Percentiles rank a stretch among this genome's conserved stretches.
Conservation (phyloP, 1,140 invertebrate genomes). For the Pseudomyrmex gracilis region DNA sequence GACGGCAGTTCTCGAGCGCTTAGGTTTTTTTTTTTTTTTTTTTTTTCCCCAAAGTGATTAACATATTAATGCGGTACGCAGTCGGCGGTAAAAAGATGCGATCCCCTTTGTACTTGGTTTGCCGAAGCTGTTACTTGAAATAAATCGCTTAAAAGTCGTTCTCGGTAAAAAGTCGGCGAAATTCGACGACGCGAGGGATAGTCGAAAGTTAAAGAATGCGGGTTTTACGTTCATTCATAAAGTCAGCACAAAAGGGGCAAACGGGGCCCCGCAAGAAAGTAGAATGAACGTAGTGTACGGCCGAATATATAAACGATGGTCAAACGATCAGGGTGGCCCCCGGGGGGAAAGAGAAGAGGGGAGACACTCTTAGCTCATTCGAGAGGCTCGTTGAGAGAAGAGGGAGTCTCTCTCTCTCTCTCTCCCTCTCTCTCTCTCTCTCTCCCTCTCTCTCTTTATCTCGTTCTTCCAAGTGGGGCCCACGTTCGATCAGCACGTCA, state of each 20-base stretch:
- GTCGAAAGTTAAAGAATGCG: neutral
- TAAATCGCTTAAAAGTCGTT: neutral
- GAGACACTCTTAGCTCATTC: constrained; percentile 47
- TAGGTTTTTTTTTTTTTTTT: no score
- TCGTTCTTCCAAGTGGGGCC: neutral
- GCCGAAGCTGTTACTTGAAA: neutral
- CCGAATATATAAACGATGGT: constrained; percentile 65
- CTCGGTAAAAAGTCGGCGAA: constrained; percentile 5
- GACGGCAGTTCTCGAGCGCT: no score
- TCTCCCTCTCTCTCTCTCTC: neutral
- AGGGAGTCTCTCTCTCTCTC: neutral
- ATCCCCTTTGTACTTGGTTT: neutral
- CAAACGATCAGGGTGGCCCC: constrained; percentile 63
- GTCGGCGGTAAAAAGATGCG: neutral
- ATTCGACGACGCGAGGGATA: neutral
- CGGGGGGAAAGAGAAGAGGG: constrained; percentile 4
- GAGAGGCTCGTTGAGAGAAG: constrained; percentile 36
- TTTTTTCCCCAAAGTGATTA: no score
- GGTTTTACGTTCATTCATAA: constrained; percentile 79
- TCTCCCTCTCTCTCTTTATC: neutral
- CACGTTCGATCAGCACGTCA: constrained; percentile 9
- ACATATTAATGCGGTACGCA: neutral
- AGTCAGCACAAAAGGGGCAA: constrained; percentile 71
- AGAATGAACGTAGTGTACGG: constrained; percentile 82
- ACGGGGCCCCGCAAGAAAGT: constrained; percentile 51